Evolutionary conservation across 2,888 invertebrate species (phyloP).

Genomic region (Erebia epiphron): DNA sequence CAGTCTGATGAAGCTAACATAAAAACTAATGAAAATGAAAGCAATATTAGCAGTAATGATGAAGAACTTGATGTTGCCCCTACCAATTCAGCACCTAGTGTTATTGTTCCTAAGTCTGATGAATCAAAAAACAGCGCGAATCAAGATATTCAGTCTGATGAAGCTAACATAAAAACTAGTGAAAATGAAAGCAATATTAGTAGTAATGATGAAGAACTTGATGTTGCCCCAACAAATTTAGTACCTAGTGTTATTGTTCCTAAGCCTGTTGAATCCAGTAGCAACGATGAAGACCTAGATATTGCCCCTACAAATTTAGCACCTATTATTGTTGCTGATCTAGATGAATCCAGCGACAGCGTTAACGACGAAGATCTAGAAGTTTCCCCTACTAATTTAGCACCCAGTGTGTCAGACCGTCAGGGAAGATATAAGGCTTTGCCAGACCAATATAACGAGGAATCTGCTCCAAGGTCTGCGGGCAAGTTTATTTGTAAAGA

Average conservation of each 20-base stretch:
- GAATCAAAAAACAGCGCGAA: background rate
- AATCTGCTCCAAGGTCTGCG: constrained; percentile 41
- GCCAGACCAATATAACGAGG: constrained; percentile 46
- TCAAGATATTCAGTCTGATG: background rate
- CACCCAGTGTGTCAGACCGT: constrained; percentile 28
- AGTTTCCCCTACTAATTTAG: constrained; percentile 15
- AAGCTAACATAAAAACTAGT: background rate
- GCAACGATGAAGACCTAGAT: constrained; percentile 3
- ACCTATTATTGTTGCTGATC: background rate
- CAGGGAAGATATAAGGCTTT: constrained; percentile 45
- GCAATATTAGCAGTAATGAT: background rate
- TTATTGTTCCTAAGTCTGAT: background rate
- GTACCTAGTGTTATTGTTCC: constrained; percentile 6
- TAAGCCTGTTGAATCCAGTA: background rate
- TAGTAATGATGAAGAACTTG: constrained; percentile 8
- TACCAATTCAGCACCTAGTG: constrained; percentile 1
- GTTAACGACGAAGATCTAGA: constrained; percentile 16
- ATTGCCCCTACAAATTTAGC: constrained; percentile 8
- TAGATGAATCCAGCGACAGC: background rate
- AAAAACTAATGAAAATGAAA: too few species aligned
- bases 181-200: too few species aligned
- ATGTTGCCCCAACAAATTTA: constrained; percentile 18
- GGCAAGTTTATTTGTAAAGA: constrained; percentile 82
- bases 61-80: constrained; percentile 3
- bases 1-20: too few species aligned